Evolutionary conservation across 2,797 vertebrate genomes (phyloP).

Genomic region (Oryzias sinensis): DNA sequence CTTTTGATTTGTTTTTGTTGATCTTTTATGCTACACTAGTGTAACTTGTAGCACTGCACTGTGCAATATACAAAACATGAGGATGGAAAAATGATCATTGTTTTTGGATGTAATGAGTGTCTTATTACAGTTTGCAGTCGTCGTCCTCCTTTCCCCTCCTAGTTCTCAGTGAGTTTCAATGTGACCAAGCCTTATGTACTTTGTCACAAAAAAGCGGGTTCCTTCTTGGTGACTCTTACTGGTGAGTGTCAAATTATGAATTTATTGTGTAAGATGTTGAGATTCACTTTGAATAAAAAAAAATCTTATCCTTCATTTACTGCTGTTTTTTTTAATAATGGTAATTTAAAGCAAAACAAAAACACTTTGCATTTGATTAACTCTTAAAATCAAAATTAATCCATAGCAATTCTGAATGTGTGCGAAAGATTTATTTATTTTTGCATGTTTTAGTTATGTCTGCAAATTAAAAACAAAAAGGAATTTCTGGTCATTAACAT

Average conservation of each 20-base stretch:
- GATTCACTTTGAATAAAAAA: constrained; percentile 98
- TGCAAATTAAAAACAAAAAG: too few relatives aligned
- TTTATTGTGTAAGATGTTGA: constrained; percentile 99
- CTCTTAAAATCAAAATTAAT: too few relatives aligned
- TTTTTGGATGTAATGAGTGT: constrained; percentile 93
- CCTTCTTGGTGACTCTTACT: constrained; percentile 99
- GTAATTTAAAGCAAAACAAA: not conserved
- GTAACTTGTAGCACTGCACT: constrained; percentile 99
- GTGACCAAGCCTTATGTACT: constrained; percentile 99
- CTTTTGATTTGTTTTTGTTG: constrained; percentile 71
- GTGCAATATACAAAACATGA: constrained; percentile 99
- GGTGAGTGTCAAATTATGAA: constrained; percentile 99
- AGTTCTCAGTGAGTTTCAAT: constrained; percentile 99
- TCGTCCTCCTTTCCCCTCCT: constrained; percentile 80
- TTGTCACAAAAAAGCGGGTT: constrained; percentile 99
- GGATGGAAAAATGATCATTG: constrained; percentile 90
- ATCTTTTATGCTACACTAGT: constrained; percentile 92
- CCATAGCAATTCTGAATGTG: too few relatives aligned
- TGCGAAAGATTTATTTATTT: too few relatives aligned
- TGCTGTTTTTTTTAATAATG: constrained; percentile 9
- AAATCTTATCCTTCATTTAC: constrained; percentile 85
- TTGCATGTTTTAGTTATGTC: too few relatives aligned
- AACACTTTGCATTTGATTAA: too few relatives aligned
- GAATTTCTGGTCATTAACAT: too few relatives aligned
- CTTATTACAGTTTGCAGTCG: constrained; percentile 90